Conservation (phyloP, 1,140 invertebrate species). For the Thaumetopoea pityocampa region DNA sequence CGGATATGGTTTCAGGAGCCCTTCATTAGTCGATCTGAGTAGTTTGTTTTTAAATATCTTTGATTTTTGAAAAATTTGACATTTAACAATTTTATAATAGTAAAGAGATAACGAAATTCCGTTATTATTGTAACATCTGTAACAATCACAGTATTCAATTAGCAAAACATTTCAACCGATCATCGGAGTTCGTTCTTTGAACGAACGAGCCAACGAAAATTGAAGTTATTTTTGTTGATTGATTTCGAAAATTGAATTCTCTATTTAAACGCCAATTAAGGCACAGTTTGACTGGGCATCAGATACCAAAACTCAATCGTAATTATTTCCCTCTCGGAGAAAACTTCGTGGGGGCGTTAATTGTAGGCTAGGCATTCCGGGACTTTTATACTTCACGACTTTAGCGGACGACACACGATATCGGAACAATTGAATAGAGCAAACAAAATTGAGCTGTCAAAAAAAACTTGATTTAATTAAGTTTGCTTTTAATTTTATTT, state of each 20-base stretch:
- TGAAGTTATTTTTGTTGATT: conserved; percentile 18
- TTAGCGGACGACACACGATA: conserved; percentile 10
- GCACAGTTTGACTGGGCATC: conserved; percentile 34
- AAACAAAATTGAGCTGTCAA: too few species aligned
- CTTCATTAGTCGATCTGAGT: too few species aligned
- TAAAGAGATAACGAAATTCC: too few species aligned
- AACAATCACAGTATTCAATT: too few species aligned
- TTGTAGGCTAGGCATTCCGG: conserved; percentile 38
- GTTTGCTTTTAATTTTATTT: conserved; percentile 1
- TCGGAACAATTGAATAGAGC: conserved; percentile 10
- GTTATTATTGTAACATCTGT: too few species aligned
- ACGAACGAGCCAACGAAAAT: not conserved
- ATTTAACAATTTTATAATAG: too few species aligned
- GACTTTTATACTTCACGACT: conserved; percentile 17
- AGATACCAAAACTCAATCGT: conserved; percentile 61
- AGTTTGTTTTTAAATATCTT: too few species aligned
- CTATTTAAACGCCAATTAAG: conserved; percentile 65
- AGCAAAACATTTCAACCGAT: too few species aligned
- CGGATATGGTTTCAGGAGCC: too few species aligned
- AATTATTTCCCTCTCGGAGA: conserved; percentile 63
- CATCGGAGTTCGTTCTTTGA: not conserved
- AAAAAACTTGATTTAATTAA: too few species aligned
- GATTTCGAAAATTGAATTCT: conserved; percentile 53
- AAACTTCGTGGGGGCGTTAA: conserved; percentile 59
- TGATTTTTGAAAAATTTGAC: too few species aligned